Base-by-base conservation (phyloP, 2,113 vertebrate species). In the Prochilodus magdalenae region DNA sequence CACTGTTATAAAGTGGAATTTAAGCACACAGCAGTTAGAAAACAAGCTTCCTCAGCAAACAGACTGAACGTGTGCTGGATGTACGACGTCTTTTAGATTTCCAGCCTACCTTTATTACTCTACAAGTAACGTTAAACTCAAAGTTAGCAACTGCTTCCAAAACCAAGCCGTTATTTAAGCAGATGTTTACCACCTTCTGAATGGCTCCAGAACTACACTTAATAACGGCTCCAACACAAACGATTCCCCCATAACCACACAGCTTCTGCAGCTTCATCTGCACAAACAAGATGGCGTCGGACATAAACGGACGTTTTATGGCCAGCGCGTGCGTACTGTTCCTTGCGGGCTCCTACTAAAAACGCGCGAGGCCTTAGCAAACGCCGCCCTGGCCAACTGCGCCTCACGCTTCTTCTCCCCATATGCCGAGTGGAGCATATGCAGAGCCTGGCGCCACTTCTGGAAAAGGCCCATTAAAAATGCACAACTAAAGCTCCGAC, bases 401-500 rank as follows among this genome's bases (percentile, higher is more conserved):
- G 93, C 92, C 87, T 86, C 88, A 88, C 73, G 80, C 83, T 73
- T 92, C 91, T 90, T 86, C 90, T 90, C 90, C 89, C 92, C 92
- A 92, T 94, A 92, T 94, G 93, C 90, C 89, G 89, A 88, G 85
- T 77, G 85, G 90, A 89, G 90, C 93, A 95, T 94, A 95, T 94
- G 93, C 89, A 92, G 82, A 88, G 92, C 93, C 93, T 94, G 92
- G 90, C 93, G 90, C 86, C 51, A 91, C 91, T 94, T 95, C 93
- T 95, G 94, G 93, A 93, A 94, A 94, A 93, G 85, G 91, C 92
- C 93, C 93, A 95, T 95, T 94, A 94, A 94, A 94, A 92, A 94
- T 95, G 94, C 92, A 94, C 93, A 95, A 95, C 90, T 94, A 94
- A 93, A 90, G 90, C 93, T 95, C 90, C 89, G 91, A 93, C 93